phyloP scores from a whole-genome alignment of 1,140 invertebrate genomes.

The Papilio polytes region DNA sequence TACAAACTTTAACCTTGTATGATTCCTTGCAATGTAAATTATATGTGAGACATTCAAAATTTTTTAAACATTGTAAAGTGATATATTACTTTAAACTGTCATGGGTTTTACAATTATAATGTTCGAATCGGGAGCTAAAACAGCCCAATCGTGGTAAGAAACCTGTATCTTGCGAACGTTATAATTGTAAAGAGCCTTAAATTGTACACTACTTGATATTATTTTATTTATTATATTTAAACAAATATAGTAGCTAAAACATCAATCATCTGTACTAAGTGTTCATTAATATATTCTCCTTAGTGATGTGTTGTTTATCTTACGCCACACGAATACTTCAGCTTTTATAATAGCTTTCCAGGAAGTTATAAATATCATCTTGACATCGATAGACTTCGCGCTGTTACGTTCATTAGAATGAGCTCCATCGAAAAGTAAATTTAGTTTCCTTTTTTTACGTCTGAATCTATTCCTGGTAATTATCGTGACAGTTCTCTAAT shows the following conservation, averaged over 20 bases:
- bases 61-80: not conserved
- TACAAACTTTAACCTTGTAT: not conserved
- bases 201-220: too few relatives aligned
- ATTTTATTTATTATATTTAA: too few relatives aligned
- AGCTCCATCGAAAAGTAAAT: not conserved
- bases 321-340: conserved; percentile 11
- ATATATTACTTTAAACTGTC: too few relatives aligned
- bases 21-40: not conserved
- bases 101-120: too few relatives aligned
- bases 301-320: not conserved
- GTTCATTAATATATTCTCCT: not conserved
- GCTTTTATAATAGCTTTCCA: conserved; percentile 15
- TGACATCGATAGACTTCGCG: conserved; percentile 1
- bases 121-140: too few relatives aligned
- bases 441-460: not conserved
- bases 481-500: conserved; percentile 1
- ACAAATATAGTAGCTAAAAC: not conserved
- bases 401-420: not conserved
- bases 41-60: not conserved
- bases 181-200: not conserved
- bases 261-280: not conserved
- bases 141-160: too few relatives aligned
- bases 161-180: too few relatives aligned
- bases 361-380: conserved; percentile 22
- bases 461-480: not conserved